A percentile compares a stretch with the other conserved stretches of the same genome.
Conservation (phyloP, 2,888 invertebrate species). For the Zelleria hepariella region DNA sequence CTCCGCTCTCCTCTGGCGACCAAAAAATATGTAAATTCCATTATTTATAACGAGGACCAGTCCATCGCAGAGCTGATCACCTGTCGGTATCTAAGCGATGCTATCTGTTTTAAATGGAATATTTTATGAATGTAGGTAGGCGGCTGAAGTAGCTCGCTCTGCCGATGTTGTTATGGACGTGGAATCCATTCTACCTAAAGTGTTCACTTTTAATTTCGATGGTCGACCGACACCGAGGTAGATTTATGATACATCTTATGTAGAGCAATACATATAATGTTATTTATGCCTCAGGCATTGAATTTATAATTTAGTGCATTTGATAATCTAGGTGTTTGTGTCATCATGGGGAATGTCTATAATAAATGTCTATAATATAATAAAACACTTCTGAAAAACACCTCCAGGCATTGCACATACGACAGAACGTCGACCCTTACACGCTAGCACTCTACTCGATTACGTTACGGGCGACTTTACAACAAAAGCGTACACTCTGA, state of each 20-base stretch:
- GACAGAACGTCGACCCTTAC: too few relatives aligned
- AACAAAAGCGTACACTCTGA: too few relatives aligned
- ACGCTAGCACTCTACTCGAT: too few relatives aligned
- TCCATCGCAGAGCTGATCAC: neutral
- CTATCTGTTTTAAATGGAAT: neutral
- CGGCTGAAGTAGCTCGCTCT: neutral
- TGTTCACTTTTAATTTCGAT: neutral
- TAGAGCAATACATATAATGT: neutral
- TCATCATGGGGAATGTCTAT: too few relatives aligned
- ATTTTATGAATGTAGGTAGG: neutral
- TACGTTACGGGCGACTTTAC: too few relatives aligned
- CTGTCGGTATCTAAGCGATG: slow-evolving; percentile 1
- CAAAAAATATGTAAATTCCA: slow-evolving; percentile 43
- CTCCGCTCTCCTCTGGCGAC: slow-evolving; percentile 8
- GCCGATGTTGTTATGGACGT: neutral
- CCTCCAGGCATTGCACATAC: too few relatives aligned
- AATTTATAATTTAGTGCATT: neutral
- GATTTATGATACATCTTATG: neutral
- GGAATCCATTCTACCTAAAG: neutral
- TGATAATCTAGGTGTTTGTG: neutral
- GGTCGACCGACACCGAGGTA: neutral
- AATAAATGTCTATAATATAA: too few relatives aligned
- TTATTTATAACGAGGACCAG: slow-evolving; percentile 36
- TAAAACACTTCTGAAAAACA: too few relatives aligned
- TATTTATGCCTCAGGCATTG: neutral